These are phyloP conservation scores for Drosophila repletoides DNA, from an alignment of 1,140 invertebrate genomes.

Conservation along the genomic window DNA sequence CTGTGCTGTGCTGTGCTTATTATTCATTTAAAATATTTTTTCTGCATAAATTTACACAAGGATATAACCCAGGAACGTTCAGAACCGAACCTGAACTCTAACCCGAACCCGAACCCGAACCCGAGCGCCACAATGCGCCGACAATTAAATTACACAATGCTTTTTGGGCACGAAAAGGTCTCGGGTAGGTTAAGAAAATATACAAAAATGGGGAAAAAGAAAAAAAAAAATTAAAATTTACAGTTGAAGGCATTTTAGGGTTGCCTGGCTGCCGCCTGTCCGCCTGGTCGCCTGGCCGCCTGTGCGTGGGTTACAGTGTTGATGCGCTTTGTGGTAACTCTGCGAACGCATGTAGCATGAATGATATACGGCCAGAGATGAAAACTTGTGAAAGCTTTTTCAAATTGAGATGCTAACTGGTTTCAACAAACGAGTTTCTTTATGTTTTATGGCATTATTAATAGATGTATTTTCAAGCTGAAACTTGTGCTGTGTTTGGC, in stretches of 20 bases:
- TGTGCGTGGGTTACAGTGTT: slow-evolving; percentile 17
- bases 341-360: slow-evolving; percentile 38
- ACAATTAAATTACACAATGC: slow-evolving; percentile 53
- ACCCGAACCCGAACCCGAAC: neutral
- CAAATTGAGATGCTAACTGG: slow-evolving; percentile 40
- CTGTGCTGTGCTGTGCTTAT: slow-evolving; percentile 4
- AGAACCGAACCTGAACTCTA: neutral
- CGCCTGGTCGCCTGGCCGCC: neutral
- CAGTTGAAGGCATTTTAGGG: slow-evolving; percentile 54
- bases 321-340: slow-evolving; percentile 37
- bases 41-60: slow-evolving; percentile 28
- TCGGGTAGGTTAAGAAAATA: slow-evolving; percentile 3
- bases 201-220: neutral
- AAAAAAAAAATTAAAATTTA: slow-evolving; percentile 38
- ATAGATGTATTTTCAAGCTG: slow-evolving; percentile 21
- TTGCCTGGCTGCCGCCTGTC: slow-evolving; percentile 28
- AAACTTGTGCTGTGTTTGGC: neutral
- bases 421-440: slow-evolving; percentile 40
- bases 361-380: slow-evolving; percentile 39
- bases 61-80: neutral
- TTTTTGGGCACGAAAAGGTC: slow-evolving; percentile 34
- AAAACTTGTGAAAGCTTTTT: slow-evolving; percentile 46
- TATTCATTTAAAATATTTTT: slow-evolving; percentile 45
- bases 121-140: slow-evolving; percentile 22
- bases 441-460: slow-evolving; percentile 31